Base-by-base conservation (phyloP, 53 echinoderm and acorn worm genomes). In the Holothuria scabra region DNA sequence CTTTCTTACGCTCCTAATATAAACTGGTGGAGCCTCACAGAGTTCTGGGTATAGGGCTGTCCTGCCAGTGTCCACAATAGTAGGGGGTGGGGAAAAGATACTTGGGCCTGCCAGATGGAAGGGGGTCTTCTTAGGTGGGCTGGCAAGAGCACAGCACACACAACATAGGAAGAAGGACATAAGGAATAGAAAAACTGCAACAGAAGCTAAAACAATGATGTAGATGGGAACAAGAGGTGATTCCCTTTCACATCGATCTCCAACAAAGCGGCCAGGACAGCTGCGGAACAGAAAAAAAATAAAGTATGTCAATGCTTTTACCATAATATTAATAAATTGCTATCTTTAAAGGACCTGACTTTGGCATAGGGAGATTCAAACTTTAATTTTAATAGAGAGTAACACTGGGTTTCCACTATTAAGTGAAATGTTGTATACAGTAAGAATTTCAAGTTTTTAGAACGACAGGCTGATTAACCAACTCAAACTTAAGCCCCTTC, bases 241-340 rank as follows among this genome's bases (percentile, higher is more conserved):
- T 52, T 88, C 69, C 23, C 75, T 63, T 81, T 92, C 84, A 63
- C 92, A 92, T 1, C 83, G 86, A 28, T 89, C 86, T 8, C 92
- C 92, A 5, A 86, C 86, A 81, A 65, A 89, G 37, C 83, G 89
- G 55, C 29, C 80, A 0, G 67, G 65, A 79, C 92, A 92, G 30
- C 92, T 92, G 80, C 18, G 14, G 52, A 18, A 52, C 18, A 18
- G 52, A 14, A 52, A 16, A 18, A 44, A 44, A 18, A 52, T 14
- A 52, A 52, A 18, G 14, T 14, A 52, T 52, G 1, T 0, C 4
- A 4, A 14, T 16, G 18, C 18, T 52, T 52, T 14, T 18, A 52
- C 52, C 18, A 2, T 14, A 52, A 52, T 16, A 8, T 41, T 41
- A 10, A 4, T 41, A 10, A 5, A 41, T 8, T 41, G 41, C 41